A percentile compares a stretch with the other conserved stretches of the same genome.
Evolutionary conservation across 2,113 vertebrate genomes (phyloP).

Genomic region (Calyptomena viridis): DNA sequence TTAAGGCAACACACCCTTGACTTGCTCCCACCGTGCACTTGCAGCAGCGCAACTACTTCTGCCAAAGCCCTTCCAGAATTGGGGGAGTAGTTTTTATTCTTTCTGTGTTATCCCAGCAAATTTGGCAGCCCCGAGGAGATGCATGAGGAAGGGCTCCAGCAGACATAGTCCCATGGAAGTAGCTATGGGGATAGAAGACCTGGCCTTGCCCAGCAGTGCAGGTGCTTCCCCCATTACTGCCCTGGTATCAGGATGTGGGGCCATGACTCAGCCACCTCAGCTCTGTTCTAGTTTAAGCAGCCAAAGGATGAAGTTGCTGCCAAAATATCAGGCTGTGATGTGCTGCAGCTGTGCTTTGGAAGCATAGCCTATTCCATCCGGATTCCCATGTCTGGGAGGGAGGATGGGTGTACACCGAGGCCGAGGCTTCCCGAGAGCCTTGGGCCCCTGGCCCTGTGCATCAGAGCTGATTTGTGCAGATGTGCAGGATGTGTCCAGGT

Average conservation of each 20-base stretch:
- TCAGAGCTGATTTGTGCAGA: background rate
- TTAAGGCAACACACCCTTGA: conserved; percentile 30
- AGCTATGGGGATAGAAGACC: background rate
- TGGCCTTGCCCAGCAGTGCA: background rate
- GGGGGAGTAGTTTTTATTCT: background rate
- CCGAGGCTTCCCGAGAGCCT: background rate
- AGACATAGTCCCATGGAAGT: background rate
- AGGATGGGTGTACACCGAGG: accelerated
- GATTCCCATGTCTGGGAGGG: background rate
- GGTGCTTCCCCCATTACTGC: background rate
- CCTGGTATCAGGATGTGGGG: background rate
- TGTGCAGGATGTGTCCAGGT: background rate
- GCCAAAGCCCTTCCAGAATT: background rate
- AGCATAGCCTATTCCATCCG: background rate
- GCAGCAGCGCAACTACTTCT: background rate
- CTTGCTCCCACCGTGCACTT: background rate
- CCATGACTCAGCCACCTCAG: background rate
- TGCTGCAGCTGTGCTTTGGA: conserved; percentile 25
- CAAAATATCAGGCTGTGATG: background rate
- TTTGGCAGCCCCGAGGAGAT: background rate
- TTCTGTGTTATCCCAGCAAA: background rate
- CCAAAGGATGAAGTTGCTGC: background rate
- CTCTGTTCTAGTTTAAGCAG: background rate
- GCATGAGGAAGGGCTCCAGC: background rate
- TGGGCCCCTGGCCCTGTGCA: background rate